Evolutionary conservation across 2,113 vertebrate species (phyloP).

Genomic region (Carettochelys insculpta): DNA sequence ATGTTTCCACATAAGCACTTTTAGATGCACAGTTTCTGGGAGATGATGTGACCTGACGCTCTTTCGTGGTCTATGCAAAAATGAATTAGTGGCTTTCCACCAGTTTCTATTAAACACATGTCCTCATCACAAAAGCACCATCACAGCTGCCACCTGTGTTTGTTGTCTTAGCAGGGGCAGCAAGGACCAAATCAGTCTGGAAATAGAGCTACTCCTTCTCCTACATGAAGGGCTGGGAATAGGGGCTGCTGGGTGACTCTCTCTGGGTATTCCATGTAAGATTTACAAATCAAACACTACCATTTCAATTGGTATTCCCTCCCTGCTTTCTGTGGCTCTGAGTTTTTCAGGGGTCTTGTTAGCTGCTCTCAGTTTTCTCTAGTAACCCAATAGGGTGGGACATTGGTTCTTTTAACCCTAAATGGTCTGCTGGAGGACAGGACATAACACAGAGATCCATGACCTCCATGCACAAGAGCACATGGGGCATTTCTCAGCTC

Average conservation of each 20-base stretch:
- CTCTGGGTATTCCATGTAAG: background rate
- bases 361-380: background rate
- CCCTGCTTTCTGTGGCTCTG: background rate
- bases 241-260: background rate
- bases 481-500: background rate
- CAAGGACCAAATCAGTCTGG: background rate
- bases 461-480: fast-evolving
- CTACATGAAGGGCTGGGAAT: background rate
- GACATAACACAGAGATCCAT: background rate
- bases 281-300: background rate
- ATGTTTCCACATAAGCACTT: slow-evolving; percentile 24
- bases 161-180: background rate
- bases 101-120: slow-evolving; percentile 22
- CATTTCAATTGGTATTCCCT: background rate
- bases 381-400: background rate
- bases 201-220: slow-evolving; percentile 14
- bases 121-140: background rate
- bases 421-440: background rate
- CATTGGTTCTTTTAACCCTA: background rate
- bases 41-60: background rate
- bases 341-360: background rate
- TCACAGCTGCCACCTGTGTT: background rate
- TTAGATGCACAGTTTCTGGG: slow-evolving; percentile 44
- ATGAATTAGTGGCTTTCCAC: background rate
- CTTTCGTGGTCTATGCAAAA: slow-evolving; percentile 8